Evolutionary conservation across 2,888 invertebrate genomes (phyloP).

Genomic region (Ennomos fuscantarius): DNA sequence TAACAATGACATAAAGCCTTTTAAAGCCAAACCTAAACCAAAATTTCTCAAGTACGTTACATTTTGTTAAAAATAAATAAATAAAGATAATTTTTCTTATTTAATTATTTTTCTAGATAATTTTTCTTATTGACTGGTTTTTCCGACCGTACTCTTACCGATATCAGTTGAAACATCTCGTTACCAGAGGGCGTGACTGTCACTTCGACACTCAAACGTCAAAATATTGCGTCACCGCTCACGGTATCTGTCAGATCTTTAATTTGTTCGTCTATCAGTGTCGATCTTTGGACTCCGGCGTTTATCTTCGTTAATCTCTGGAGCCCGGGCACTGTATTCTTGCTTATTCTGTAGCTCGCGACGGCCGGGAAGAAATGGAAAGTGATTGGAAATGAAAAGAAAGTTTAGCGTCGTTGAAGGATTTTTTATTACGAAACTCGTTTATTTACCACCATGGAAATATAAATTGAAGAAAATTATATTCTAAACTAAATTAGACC

Average conservation of each 20-base stretch:
- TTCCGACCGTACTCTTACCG: conserved; percentile 17
- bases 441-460: no score
- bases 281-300: conserved; percentile 14
- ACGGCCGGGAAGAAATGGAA: conserved; percentile 19
- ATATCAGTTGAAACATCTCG: conserved; percentile 12
- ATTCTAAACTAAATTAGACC: no score
- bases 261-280: conserved; percentile 11
- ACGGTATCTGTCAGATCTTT: conserved; percentile 24
- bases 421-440: no score
- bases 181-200: conserved; percentile 22
- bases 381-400: conserved; percentile 16
- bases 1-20: no score
- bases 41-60: no score
- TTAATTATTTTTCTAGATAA: no score
- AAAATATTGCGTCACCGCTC: conserved; percentile 31
- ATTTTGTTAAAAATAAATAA: no score
- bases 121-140: not conserved
- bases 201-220: conserved; percentile 27
- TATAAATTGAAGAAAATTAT: no score
- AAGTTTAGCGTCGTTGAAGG: no score
- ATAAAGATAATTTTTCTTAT: no score
- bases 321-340: not conserved
- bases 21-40: no score
- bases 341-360: not conserved
- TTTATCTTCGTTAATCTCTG: not conserved